Conservation (phyloP, 2,797 vertebrate species). For the Chaetophractus vellerosus region DNA sequence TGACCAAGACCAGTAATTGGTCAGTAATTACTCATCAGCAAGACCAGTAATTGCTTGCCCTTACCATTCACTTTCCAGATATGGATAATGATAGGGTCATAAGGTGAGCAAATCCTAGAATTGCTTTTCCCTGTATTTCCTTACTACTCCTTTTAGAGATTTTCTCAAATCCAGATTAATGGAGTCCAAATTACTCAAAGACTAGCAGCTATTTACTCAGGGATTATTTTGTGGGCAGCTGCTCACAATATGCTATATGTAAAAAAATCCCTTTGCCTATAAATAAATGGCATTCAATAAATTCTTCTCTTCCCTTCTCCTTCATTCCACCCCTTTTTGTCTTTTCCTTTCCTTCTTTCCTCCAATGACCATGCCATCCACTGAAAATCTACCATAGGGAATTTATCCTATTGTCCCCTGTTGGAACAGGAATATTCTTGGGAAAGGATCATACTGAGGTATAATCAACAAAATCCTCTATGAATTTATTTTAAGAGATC, state of each 20-base stretch:
- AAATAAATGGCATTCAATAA: conserved; percentile 13
- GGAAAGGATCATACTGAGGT: conserved; percentile 27
- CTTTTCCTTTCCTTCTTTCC: background rate
- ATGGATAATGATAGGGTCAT: conserved; percentile 21
- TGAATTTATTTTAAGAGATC: conserved; percentile 1
- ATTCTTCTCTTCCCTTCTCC: background rate
- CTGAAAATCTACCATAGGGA: background rate
- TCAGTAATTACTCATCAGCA: too few species aligned
- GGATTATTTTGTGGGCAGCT: background rate
- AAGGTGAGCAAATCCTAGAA: background rate
- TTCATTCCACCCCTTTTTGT: background rate
- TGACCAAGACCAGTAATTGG: background rate
- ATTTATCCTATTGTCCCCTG: background rate
- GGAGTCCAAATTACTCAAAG: background rate
- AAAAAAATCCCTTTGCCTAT: background rate
- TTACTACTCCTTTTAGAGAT: conserved; percentile 12
- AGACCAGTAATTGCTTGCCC: background rate
- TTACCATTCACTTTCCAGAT: background rate
- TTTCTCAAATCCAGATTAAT: background rate
- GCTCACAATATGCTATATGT: background rate
- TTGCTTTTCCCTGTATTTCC: background rate
- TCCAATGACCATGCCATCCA: background rate
- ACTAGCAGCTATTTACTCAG: background rate
- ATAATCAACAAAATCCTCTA: background rate
- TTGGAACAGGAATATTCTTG: conserved; percentile 34